Evolutionary conservation across 1,140 invertebrate species (phyloP).

Genomic region (Venustaconcha ellipsiformis): DNA sequence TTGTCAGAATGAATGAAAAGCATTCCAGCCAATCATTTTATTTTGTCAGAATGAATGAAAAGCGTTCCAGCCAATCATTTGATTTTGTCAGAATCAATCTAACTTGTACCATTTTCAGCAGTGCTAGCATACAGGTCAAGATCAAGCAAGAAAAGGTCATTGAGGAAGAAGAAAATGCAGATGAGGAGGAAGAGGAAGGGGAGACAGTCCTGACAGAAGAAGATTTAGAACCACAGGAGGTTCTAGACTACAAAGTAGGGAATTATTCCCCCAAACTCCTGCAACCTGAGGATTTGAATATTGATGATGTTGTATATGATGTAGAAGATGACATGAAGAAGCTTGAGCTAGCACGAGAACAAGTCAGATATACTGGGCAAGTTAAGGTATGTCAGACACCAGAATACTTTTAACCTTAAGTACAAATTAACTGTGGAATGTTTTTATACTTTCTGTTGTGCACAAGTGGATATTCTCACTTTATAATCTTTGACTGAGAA

Average conservation of each 20-base stretch:
- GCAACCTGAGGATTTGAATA: constrained; percentile 74
- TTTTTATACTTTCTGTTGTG: too few species aligned
- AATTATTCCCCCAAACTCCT: constrained; percentile 88
- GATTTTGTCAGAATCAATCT: too few species aligned
- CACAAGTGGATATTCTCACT: too few species aligned
- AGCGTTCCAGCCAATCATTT: too few species aligned
- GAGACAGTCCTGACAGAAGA: constrained; percentile 66
- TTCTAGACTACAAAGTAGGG: constrained; percentile 80
- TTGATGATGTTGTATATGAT: constrained; percentile 83
- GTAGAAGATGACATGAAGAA: constrained; percentile 84
- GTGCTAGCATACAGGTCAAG: too few species aligned
- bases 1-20: too few species aligned
- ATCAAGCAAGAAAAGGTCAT: constrained; percentile 23
- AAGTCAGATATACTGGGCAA: constrained; percentile 74
- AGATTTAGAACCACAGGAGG: constrained; percentile 70
- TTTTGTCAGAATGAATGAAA: too few species aligned
- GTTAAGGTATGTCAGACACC: constrained; percentile 50
- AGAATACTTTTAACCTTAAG: neutral
- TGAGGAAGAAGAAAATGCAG: neutral
- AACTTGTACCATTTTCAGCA: too few species aligned
- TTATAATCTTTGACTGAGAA: too few species aligned
- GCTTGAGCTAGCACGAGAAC: constrained; percentile 77
- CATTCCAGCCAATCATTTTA: too few species aligned
- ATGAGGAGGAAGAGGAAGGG: constrained; percentile 34
- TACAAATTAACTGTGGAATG: neutral